Base-by-base conservation (phyloP, 1,140 invertebrate species). In the Eriocheir sinensis region DNA sequence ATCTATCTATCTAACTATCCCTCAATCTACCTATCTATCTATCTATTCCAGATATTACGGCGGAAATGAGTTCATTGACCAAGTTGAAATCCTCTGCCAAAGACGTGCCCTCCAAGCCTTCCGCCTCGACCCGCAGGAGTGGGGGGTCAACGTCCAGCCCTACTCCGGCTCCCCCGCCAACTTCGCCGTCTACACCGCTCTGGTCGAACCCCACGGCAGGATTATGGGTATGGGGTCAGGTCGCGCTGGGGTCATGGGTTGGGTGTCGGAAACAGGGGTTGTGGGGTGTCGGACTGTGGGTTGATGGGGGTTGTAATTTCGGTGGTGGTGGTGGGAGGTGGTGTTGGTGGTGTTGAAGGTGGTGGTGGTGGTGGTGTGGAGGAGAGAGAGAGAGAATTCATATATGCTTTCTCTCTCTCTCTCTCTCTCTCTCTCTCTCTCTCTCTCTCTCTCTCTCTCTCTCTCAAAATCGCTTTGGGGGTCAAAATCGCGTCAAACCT, bases 141-240 rank as follows among this genome's bases (percentile, higher is more conserved):
- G 99, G 99, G 99, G 99, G 81, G 99, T 99, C 2, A 99, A 99
- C 97, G 99, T 99, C 4, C 99, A 99, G 96, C 98, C 99, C 0
- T 98, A 99, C 96, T 99, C 99, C 44, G 99, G 99, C 3, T 99
- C 99, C 40, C 99, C 99, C 30, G 99, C 99, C 3, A 99, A 99
- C 97, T 98, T 99, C 97, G 99, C 99, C n/a, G 98, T 98, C 6
- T 99, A 99, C 96, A 99, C 98, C n/a, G 98, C 97, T 34, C 96
- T 99, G 17, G 97, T 98, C 32, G 98, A 98, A 95, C 99, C 99
- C 2, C 99, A 99, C 97, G 99, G 98, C 60, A 97, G 99, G 83
- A 99, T 99, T 96, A 99, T 99, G 99, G 99, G 98, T 96, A 21
- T 81, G 91, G 48, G 2, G 8, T 53, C n/a, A n/a, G n/a, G n/a